Evolutionary conservation across 2,797 vertebrate species (phyloP).

Genomic region (Australoheros facetus): DNA sequence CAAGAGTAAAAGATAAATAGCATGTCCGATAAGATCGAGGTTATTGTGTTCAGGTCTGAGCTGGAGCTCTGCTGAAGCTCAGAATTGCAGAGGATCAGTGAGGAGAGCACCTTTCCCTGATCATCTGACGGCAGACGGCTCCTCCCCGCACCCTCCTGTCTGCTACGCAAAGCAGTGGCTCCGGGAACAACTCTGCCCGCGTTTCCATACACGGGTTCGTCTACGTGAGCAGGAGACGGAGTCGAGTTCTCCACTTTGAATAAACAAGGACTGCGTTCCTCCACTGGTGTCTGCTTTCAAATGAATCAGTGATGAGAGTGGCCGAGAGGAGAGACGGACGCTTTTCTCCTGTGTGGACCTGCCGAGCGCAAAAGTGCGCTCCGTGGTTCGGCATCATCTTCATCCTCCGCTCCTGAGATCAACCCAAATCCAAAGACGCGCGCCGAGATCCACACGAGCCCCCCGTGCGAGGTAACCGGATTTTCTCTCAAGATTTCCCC

Average conservation of each 20-base stretch:
- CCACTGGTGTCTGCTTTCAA: constrained; percentile 64
- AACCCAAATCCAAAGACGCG: constrained; percentile 41
- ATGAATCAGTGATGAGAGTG: constrained; percentile 84
- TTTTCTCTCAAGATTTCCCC: constrained; percentile 22
- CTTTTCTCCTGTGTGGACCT: constrained; percentile 51
- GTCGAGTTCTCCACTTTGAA: constrained; percentile 50
- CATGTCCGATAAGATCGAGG: neutral
- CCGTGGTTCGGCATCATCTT: constrained; percentile 41
- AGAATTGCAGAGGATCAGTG: constrained; percentile 24
- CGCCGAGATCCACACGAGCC: constrained; percentile 47
- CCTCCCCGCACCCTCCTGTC: constrained; percentile 67
- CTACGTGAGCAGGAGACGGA: constrained; percentile 51
- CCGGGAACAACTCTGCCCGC: constrained; percentile 48
- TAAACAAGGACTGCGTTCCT: constrained; percentile 38
- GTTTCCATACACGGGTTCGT: constrained; percentile 32
- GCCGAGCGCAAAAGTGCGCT: constrained; percentile 65
- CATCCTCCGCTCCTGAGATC: constrained; percentile 59
- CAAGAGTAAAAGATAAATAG: neutral
- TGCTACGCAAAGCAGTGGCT: constrained; percentile 47
- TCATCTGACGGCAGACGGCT: constrained; percentile 75
- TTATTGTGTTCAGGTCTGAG: neutral
- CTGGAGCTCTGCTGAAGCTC: constrained; percentile 17
- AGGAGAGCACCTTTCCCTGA: constrained; percentile 66
- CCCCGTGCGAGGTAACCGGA: constrained; percentile 68
- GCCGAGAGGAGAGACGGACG: constrained; percentile 55